These are phyloP conservation scores for Aleiodes testaceus DNA, from an alignment of 2,888 invertebrate genomes.

Conservation along the genomic window DNA sequence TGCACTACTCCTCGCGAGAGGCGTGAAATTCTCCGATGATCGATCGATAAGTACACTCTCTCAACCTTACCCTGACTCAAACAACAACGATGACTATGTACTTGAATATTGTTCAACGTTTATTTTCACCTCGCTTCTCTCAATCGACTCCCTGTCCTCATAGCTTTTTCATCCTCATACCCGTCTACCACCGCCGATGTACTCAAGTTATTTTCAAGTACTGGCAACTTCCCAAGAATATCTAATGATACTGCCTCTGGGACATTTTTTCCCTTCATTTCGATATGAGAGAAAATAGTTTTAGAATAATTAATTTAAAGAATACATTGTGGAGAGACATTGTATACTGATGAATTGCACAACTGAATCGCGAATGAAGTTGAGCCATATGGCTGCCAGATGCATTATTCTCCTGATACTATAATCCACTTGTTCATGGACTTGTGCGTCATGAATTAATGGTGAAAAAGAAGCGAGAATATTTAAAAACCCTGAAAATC, in stretches of 20 bases:
- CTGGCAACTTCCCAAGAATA: conserved; percentile 53
- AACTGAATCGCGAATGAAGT: conserved; percentile 4
- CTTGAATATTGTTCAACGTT: conserved; percentile 3
- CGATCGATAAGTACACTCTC: conserved; percentile 11
- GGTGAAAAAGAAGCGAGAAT: background rate
- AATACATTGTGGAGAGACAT: background rate
- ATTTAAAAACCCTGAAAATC: no score
- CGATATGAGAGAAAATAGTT: background rate
- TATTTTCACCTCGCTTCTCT: conserved; percentile 24
- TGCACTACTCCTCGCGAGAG: conserved; percentile 24
- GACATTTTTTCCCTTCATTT: conserved; percentile 33
- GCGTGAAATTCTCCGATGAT: conserved; percentile 23
- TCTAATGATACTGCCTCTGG: conserved; percentile 20
- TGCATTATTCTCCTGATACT: conserved; percentile 19
- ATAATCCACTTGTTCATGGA: background rate
- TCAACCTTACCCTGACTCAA: conserved; percentile 22
- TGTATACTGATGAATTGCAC: conserved; percentile 5
- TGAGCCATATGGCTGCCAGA: conserved; percentile 36
- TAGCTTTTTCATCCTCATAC: conserved; percentile 5
- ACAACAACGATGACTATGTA: conserved; percentile 11
- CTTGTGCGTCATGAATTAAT: conserved; percentile 22
- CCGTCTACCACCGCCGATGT: conserved; percentile 7
- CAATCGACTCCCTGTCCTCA: conserved; percentile 20
- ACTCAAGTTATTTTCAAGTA: conserved; percentile 27
- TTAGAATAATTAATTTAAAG: background rate